Evolutionary conservation across 1,140 invertebrate genomes (phyloP).

Genomic region (Drosophila eugracilis): DNA sequence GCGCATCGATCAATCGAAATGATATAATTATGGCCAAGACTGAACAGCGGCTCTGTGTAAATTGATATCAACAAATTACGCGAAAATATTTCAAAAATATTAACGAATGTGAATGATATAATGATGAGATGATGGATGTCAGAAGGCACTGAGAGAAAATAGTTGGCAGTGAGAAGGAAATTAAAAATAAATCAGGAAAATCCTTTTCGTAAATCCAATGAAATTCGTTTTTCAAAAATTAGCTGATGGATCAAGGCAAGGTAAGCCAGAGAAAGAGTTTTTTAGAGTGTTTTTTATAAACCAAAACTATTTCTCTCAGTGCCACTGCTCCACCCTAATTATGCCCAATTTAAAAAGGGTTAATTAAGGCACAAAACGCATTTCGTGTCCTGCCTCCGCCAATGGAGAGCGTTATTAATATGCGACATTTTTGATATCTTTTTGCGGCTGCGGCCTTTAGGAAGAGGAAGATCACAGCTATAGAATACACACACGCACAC

Average conservation of each 20-base stretch:
- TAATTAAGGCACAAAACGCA: conserved; percentile 83
- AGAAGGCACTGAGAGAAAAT: conserved; percentile 46
- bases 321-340: conserved; percentile 59
- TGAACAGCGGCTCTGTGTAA: conserved; percentile 65
- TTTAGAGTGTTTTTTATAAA: too few relatives aligned
- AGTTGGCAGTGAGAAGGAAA: neutral
- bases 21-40: conserved; percentile 74
- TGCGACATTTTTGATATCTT: conserved; percentile 83
- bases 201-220: too few relatives aligned
- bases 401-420: conserved; percentile 76
- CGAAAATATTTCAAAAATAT: conserved; percentile 83
- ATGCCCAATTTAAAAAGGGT: conserved; percentile 85
- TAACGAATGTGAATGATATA: conserved; percentile 82
- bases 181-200: too few relatives aligned
- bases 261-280: too few relatives aligned
- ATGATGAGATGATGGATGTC: conserved; percentile 68
- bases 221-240: too few relatives aligned
- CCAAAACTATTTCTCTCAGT: conserved; percentile 50
- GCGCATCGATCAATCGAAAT: conserved; percentile 80
- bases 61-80: conserved; percentile 83
- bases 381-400: conserved; percentile 45
- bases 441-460: conserved; percentile 49
- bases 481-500: conserved; percentile 42
- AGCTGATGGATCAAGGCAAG: too few relatives aligned
- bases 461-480: conserved; percentile 19